These are phyloP conservation scores for Calameuta pallipes DNA, from an alignment of 2,888 invertebrate species.

Conservation along the genomic window DNA sequence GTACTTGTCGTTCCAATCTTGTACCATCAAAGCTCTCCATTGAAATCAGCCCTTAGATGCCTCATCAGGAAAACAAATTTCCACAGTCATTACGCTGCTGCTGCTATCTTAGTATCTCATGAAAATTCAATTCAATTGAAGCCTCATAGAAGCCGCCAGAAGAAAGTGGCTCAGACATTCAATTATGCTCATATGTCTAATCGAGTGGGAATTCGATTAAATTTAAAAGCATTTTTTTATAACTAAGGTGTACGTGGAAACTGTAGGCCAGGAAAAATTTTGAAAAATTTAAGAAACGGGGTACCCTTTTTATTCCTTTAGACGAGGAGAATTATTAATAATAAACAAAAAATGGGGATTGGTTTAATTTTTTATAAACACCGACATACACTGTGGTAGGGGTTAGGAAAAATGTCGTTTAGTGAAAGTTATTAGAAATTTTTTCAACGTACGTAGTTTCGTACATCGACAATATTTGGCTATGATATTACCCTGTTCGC, in stretches of 20 bases:
- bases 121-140: neutral
- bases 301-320: neutral
- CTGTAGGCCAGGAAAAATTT: neutral
- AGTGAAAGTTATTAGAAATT: conserved; percentile 32
- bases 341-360: neutral
- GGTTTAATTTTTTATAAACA: neutral
- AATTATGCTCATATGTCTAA: neutral
- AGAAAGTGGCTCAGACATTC: neutral
- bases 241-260: neutral
- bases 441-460: conserved; percentile 15
- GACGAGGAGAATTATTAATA: neutral
- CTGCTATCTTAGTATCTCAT: neutral
- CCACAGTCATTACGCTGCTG: neutral
- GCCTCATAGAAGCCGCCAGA: neutral
- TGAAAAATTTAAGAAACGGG: neutral
- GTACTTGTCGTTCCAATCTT: neutral
- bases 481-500: neutral
- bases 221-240: neutral
- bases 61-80: neutral
- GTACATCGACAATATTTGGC: neutral
- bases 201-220: neutral
- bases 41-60: neutral
- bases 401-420: conserved; percentile 15
- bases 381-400: neutral
- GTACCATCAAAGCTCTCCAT: neutral